Conservation (phyloP, 2,113 vertebrate species). For the Coturnix japonica region DNA sequence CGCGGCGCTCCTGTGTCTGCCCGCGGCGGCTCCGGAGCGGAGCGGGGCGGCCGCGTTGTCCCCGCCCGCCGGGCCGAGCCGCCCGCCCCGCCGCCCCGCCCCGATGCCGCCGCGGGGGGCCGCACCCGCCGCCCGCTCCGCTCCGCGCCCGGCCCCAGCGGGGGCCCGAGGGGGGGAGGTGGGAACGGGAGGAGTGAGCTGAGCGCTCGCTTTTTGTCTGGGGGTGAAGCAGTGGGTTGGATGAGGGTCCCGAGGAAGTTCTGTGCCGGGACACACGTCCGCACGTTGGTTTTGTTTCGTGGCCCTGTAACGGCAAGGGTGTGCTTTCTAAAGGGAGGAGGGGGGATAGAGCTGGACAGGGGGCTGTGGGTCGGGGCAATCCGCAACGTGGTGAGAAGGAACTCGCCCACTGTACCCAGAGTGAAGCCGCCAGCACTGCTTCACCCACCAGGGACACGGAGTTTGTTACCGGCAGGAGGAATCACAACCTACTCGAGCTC, state of each 20-base stretch:
- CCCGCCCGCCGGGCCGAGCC: neutral
- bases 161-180: neutral
- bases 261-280: neutral
- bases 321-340: neutral
- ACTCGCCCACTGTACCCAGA: accelerated
- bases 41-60: neutral
- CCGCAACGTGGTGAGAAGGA: neutral
- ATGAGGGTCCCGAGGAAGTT: neutral
- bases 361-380: accelerated
- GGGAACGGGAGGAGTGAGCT: neutral
- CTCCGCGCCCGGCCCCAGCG: neutral
- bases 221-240: neutral
- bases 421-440: accelerated
- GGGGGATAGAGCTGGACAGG: neutral
- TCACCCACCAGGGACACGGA: neutral
- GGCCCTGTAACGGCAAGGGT: accelerated
- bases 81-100: neutral
- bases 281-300: neutral
- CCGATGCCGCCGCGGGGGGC: neutral
- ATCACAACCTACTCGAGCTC: too few relatives aligned
- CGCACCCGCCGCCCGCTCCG: neutral
- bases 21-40: neutral
- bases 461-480: accelerated
- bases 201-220: too few relatives aligned
- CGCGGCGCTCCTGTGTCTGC: neutral